Conservation (phyloP, 2,888 invertebrate genomes). For the Oscheius sp. region DNA sequence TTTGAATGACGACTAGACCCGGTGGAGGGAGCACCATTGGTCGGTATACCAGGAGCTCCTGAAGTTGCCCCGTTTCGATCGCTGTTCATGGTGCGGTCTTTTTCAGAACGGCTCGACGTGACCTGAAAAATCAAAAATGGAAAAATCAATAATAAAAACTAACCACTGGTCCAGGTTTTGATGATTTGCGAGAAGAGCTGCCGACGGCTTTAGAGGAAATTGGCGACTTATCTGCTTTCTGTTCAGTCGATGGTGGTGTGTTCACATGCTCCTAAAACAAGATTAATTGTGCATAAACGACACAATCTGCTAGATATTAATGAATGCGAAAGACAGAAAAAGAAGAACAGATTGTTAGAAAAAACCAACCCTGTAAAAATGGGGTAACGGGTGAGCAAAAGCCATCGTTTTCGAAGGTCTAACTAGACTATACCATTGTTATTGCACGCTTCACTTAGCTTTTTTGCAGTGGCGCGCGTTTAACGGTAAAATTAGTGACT, state of each 20-base stretch:
- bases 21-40: not conserved
- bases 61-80: too few species aligned
- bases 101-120: constrained; percentile 7
- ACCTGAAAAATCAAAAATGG: constrained; percentile 1
- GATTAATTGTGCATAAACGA: not conserved
- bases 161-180: constrained; percentile 5
- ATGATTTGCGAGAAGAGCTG: constrained; percentile 4
- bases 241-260: constrained; percentile 14
- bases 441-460: too few species aligned
- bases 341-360: not conserved
- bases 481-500: too few species aligned
- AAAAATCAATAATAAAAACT: not conserved
- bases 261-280: constrained; percentile 32
- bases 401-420: too few species aligned
- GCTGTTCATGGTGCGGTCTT: constrained; percentile 17
- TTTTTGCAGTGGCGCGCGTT: too few species aligned
- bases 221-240: constrained; percentile 22
- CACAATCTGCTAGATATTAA: not conserved
- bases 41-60: not conserved
- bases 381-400: too few species aligned
- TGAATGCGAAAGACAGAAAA: not conserved
- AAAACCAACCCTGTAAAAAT: not conserved
- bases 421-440: too few species aligned
- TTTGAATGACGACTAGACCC: constrained; percentile 4
- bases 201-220: constrained; percentile 16